These are phyloP conservation scores for Nesidiocoris tenuis DNA, from an alignment of 2,888 invertebrate species.

Conservation along the genomic window DNA sequence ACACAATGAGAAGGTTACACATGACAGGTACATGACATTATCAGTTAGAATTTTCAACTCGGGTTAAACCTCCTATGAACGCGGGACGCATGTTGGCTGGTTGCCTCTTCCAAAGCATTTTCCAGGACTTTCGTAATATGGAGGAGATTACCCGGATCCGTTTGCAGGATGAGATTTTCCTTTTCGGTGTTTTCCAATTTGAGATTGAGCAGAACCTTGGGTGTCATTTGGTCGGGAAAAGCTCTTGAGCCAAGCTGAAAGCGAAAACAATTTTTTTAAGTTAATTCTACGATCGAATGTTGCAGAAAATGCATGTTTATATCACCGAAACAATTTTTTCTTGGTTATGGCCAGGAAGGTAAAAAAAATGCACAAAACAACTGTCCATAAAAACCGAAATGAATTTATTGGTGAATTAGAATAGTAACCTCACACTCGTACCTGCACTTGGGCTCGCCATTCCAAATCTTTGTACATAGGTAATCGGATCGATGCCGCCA, in stretches of 20 bases:
- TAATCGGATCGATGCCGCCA: constrained; percentile 46
- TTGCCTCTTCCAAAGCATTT: constrained; percentile 63
- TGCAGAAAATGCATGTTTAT: constrained; percentile 17
- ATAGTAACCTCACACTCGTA: no score
- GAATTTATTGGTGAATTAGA: no score
- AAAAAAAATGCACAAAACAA: no score
- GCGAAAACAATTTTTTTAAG: no score
- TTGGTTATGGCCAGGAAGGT: no score
- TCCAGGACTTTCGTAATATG: constrained; percentile 65
- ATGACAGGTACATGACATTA: no score
- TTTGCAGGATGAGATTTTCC: constrained; percentile 58
- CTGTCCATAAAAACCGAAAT: no score
- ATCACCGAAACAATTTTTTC: no score
- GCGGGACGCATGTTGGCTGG: constrained; percentile 55
- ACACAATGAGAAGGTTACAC: no score
- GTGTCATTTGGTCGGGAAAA: constrained; percentile 61
- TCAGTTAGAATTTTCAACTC: constrained; percentile 7
- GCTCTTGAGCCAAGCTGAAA: constrained; percentile 62
- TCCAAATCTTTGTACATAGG: constrained; percentile 62
- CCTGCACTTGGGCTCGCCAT: constrained; percentile 68
- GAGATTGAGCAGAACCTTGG: constrained; percentile 63
- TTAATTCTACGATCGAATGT: neutral
- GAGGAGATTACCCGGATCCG: constrained; percentile 63
- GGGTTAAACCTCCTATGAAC: constrained; percentile 49
- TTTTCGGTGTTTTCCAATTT: constrained; percentile 55